Base-by-base conservation (phyloP, 2,797 vertebrate genomes). In the Enteromius radiatus region DNA sequence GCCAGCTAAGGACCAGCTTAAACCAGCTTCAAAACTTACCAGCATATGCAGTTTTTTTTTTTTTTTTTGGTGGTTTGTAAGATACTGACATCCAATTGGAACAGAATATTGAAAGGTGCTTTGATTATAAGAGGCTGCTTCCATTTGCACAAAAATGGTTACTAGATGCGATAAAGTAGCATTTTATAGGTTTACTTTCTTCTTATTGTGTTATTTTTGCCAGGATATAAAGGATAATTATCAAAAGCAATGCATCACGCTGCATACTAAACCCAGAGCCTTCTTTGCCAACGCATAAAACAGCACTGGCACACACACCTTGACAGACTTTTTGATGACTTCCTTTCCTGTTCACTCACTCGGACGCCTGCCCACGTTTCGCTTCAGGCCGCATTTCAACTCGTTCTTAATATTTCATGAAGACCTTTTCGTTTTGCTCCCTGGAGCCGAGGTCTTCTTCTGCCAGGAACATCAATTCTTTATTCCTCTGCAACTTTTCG, bases 351-450 rank as follows among this genome's bases (percentile, higher is more conserved):
- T 87, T 86, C 86, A 90, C 41, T 81, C 89, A 90, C 85, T 89
- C 84, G 89, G 89, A 88, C 89, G 86, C 75, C 33, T 80, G 61
- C 49, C 79, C 76, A 74, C 4, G 23, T 63, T 79, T 78, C 23
- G 54, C 75, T 84, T 83, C 84, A 89, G 56, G 71, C 75, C 49
- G 21, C 45, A 82, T 86, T 73, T 86, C 75, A 78, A 49, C 78
- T 78, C 6, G 17, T 49, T 33, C 88, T 94, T 86, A 93, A 93
- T 94, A 91, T 94, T 94, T 94, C 86, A 94, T 91, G 82, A 91
- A 87, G 89, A 93, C 88, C 91, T 89, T 92, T 91, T 94, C 23
- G 85, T 93, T 89, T 84, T 81, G 84, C 90, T 88, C 88, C 89
- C 87, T 84, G 49, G 87, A 89, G 88, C 89, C 85, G 87, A 76